Base-by-base conservation (phyloP, 2,113 vertebrate genomes). In the Lichenostomus cassidix region DNA sequence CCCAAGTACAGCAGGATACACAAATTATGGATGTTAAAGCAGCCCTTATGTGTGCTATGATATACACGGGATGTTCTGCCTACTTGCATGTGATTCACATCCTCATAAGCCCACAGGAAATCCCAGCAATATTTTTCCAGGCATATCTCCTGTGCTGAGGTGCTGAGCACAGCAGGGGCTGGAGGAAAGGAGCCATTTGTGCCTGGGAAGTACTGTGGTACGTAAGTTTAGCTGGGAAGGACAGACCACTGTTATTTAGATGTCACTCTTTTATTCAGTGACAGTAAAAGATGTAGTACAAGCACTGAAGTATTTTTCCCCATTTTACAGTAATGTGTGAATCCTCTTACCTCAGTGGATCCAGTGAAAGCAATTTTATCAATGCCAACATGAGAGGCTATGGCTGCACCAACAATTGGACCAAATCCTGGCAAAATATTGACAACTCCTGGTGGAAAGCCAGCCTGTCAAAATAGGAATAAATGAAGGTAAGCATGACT, bases 321-420 rank as follows among this genome's bases (percentile, higher is more conserved):
- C 9, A 15, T 89, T 79, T 86, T 80, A 50, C 33, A 69, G 74
- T 39, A 81, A 50, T 60, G 37, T 16, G 5, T 83, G 62, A 85
- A 92, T 76, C 46, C 89, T 95, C 98, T 97, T 98, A 99, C 99
- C 99, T 99, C 97, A 10, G 99, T 99, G 69, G 99, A 99, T 95
- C 99, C 99, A 50, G 99, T 99, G 97, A 99, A 99, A 23, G 99
- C 99, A 95, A 99, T 99, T 98, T 99, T 99, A 98, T 99, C 99
- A 92, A 99, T 99, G 98, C 99, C 99, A 97, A 98, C 95, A 58
- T 99, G 99, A 64, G 98, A 99, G 69, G 99, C 98, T 86, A 99
- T 99, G 17, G 99, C 98, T 70, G 99, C 99, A 94, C 99, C 99
- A 75, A 98, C 99, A 28, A 99, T 99, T 96, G 99, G 99, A 97